Evolutionary conservation across 2,113 vertebrate genomes (phyloP), one percentile per base, ranked within the genome.

Genomic region (Embiotoca jacksoni): DNA sequence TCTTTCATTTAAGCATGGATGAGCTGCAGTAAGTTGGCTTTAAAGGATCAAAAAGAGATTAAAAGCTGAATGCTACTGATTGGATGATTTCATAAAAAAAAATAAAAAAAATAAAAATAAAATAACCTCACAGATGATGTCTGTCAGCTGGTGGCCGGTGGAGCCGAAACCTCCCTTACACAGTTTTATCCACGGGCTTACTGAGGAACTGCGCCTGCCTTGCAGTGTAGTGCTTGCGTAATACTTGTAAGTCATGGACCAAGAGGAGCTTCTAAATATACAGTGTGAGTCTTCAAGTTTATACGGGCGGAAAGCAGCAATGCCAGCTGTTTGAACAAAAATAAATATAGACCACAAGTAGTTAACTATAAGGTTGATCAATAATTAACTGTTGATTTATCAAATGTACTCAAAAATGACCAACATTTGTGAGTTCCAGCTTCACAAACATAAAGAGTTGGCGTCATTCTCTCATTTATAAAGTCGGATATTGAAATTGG

Each of bases 11-110:
- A 44, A 63, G 41, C n/a, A 32, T 30, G 44, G 72, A 81, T 14
- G 36, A 78, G 60, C 37, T 53, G 61, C 56, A 62, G 36, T 49
- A n/a, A 73, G 14, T 68, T 75, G 74, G 56, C 71, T 81, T 81
- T 53, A 80, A 65, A 79, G 71, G 72, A 79, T 79, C 78, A 83
- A 63, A 72, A 68, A 55, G 49, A 70, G 80, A 88, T 87, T 78
- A 74, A 37, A 59, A 73, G 65, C 72, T 81, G 55, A 72, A 65
- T 11, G 7, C 68, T 46, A 59, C 46, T 31, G 58, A 39, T 53
- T 54, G 44, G 80, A 55, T 72, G 74, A 76, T 68, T 79, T 78
- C 33, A 67, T 65, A 55, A n/a, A n/a, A n/a, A n/a, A n/a, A n/a
- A n/a, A n/a, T 33, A 33, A 36, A 70, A 35, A 15, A 30, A 62